A percentile compares a stretch with the other conserved stretches of the same genome.
These are phyloP conservation scores for Proisotoma minuta DNA, from an alignment of 2,888 invertebrate species.

Conservation along the genomic window DNA sequence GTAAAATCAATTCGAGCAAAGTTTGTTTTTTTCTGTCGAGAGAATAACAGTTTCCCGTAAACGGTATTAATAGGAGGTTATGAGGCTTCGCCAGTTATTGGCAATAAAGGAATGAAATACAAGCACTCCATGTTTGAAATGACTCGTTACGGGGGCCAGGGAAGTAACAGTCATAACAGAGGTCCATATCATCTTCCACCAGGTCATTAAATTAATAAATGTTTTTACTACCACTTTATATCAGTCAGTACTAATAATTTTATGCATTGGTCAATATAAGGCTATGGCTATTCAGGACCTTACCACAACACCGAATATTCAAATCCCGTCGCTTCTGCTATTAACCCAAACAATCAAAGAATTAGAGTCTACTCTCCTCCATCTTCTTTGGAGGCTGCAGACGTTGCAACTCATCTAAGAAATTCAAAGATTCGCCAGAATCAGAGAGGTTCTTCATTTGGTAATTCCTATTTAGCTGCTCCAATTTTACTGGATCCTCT, in stretches of 20 bases:
- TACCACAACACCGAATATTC: conserved; percentile 36
- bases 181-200: no score
- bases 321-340: conserved; percentile 7
- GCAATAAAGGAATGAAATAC: conserved; percentile 19
- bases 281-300: conserved; percentile 33
- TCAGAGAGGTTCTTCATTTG: conserved; percentile 3
- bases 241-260: background rate
- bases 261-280: background rate
- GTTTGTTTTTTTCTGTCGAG: no score
- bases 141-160: conserved; percentile 14
- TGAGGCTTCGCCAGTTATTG: background rate
- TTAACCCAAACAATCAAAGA: background rate
- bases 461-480: background rate
- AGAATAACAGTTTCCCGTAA: no score
- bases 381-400: conserved; percentile 20
- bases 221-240: background rate
- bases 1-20: no score
- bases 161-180: conserved; percentile 8
- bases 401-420: conserved; percentile 26
- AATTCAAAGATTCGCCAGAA: conserved; percentile 2
- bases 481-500: background rate
- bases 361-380: no score
- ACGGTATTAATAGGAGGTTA: background rate
- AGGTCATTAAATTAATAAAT: background rate
- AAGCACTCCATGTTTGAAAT: conserved; percentile 19